Conservation (phyloP, 1,140 invertebrate species). For the Eufriesea mexicana region DNA sequence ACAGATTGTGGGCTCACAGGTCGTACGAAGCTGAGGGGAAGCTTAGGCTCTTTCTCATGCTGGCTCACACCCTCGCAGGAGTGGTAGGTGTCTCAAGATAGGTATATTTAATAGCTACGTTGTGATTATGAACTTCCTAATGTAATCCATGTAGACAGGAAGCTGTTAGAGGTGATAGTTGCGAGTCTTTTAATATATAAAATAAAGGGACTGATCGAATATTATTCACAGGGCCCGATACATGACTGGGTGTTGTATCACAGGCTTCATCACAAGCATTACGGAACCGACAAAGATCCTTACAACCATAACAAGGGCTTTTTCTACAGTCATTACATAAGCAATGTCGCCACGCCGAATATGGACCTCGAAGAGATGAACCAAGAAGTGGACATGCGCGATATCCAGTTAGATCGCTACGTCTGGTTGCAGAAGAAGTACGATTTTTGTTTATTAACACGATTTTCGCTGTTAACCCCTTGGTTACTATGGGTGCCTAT, state of each 20-base stretch:
- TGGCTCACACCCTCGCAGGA: conserved; percentile 91
- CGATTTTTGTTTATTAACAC: background rate
- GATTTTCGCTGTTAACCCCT: too few relatives aligned
- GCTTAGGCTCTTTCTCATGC: conserved; percentile 87
- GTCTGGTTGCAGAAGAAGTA: conserved; percentile 93
- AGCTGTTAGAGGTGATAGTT: too few relatives aligned
- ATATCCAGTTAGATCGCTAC: conserved; percentile 91
- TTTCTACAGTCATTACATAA: conserved; percentile 91
- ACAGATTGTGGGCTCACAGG: conserved; percentile 95
- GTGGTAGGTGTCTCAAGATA: conserved; percentile 85
- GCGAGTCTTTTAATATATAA: too few relatives aligned
- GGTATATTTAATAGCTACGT: background rate
- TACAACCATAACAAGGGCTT: conserved; percentile 94
- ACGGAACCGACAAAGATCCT: conserved; percentile 94
- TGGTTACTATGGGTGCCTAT: too few relatives aligned
- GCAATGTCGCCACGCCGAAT: conserved; percentile 87
- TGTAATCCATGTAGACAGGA: too few relatives aligned
- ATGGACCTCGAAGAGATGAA: conserved; percentile 87
- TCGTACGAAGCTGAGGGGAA: conserved; percentile 89
- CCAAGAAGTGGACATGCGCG: conserved; percentile 91
- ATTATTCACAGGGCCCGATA: conserved; percentile 86
- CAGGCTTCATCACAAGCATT: conserved; percentile 94
- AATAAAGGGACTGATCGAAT: background rate
- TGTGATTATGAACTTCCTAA: too few relatives aligned
- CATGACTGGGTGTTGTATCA: conserved; percentile 92